These are phyloP conservation scores for Melierax canorus DNA, from an alignment of 2,113 vertebrate genomes.

Conservation along the genomic window DNA sequence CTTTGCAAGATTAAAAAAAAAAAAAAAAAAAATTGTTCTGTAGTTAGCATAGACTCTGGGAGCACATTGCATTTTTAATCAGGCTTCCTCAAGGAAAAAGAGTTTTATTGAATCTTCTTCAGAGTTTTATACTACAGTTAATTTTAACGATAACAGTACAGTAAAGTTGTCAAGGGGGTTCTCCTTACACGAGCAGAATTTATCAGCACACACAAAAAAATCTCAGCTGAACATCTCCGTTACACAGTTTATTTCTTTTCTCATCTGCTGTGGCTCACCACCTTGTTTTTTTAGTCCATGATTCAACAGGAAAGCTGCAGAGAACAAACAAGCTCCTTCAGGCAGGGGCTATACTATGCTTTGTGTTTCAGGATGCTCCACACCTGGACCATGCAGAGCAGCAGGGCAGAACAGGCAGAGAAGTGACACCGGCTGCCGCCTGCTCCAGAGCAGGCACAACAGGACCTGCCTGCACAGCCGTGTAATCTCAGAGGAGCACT, in stretches of 20 bases:
- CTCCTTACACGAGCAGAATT: neutral
- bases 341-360: rapidly evolving
- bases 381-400: neutral
- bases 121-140: slow-evolving; percentile 15
- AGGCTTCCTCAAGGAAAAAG: neutral
- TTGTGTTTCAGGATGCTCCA: neutral
- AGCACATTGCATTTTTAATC: neutral
- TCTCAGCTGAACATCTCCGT: neutral
- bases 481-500: slow-evolving; percentile 9
- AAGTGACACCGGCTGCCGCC: neutral
- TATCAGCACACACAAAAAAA: neutral
- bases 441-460: neutral
- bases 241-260: neutral
- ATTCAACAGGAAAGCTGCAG: neutral
- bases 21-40: neutral
- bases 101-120: slow-evolving; percentile 13
- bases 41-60: neutral
- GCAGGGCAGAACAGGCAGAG: neutral
- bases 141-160: neutral
- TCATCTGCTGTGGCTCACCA: neutral
- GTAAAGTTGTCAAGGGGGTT: neutral
- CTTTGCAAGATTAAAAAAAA: neutral
- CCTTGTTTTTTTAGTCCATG: neutral
- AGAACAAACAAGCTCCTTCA: neutral
- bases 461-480: neutral